Evolutionary conservation across 2,888 invertebrate species (phyloP).

Genomic region (Acanthosoma haemorrhoidale): DNA sequence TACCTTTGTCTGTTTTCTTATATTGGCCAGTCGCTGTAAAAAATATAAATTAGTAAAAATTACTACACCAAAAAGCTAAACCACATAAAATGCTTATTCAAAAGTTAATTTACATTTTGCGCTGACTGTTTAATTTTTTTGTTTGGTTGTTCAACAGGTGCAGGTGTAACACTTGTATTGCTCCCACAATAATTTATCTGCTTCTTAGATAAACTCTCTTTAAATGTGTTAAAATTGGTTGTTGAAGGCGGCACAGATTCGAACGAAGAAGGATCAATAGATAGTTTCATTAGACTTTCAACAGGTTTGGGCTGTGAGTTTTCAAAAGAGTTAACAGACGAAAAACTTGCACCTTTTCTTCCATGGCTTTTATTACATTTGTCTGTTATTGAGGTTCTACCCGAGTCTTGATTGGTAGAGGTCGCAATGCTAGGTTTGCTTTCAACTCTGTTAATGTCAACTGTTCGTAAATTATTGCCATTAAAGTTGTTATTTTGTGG

Average conservation of each 20-base stretch:
- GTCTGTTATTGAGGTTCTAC: no score
- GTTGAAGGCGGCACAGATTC: neutral
- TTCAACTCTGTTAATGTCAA: neutral
- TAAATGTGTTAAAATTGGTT: neutral
- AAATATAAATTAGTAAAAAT: neutral
- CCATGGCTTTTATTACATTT: no score
- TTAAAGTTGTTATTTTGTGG: neutral
- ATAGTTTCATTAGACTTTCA: no score
- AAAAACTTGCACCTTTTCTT: no score
- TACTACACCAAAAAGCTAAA: neutral
- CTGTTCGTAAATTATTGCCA: neutral
- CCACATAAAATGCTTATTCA: neutral
- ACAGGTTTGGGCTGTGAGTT: no score
- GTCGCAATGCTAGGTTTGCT: neutral
- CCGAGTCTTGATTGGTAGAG: neutral
- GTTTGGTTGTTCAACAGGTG: neutral
- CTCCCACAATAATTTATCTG: neutral
- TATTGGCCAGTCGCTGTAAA: neutral
- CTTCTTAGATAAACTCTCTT: neutral
- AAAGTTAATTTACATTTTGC: neutral
- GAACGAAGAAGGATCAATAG: no score
- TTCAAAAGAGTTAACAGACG: no score
- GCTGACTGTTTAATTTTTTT: constrained; percentile 11
- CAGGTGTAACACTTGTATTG: neutral
- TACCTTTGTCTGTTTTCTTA: neutral